A percentile compares a stretch with the other conserved stretches of the same genome.
phyloP scores from a whole-genome alignment of 1,140 invertebrate genomes.

The Conus ventricosus region DNA sequence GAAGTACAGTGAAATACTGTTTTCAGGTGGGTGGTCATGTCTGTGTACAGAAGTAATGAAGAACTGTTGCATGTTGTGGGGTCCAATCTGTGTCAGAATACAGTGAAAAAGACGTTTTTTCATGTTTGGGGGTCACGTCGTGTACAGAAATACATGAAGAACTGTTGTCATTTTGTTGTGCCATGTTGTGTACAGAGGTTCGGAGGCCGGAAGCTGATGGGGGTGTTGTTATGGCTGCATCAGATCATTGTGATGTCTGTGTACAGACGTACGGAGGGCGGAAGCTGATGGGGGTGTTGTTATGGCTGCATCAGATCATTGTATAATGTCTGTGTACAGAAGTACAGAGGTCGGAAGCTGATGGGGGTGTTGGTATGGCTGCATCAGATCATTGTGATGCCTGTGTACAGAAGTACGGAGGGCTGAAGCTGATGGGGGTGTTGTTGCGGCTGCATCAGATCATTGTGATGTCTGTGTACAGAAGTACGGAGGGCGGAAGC shows the following conservation, averaged over 20 bases:
- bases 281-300: conserved; percentile 18
- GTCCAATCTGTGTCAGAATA: too few relatives aligned
- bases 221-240: conserved; percentile 27
- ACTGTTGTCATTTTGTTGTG: too few relatives aligned
- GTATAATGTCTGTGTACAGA: conserved; percentile 22
- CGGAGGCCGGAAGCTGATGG: conserved; percentile 12
- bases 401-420: conserved; percentile 12
- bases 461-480: too few relatives aligned
- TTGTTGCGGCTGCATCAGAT: conserved; percentile 32
- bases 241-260: conserved; percentile 42
- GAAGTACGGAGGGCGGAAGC: too few relatives aligned
- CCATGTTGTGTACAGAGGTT: conserved; percentile 6
- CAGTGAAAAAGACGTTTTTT: too few relatives aligned
- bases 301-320: conserved; percentile 34
- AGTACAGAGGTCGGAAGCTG: conserved; percentile 16
- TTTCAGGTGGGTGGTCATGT: too few relatives aligned
- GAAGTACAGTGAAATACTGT: too few relatives aligned
- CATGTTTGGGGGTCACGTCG: too few relatives aligned
- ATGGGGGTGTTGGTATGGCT: conserved; percentile 17
- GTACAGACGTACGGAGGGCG: conserved; percentile 14
- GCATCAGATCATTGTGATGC: conserved; percentile 40
- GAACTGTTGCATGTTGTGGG: too few relatives aligned
- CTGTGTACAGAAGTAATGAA: too few relatives aligned
- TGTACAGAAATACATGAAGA: too few relatives aligned
- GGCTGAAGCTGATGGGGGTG: conserved; percentile 8